phyloP scores from a whole-genome alignment of 2,113 vertebrate genomes.

The Cettia cetti region DNA sequence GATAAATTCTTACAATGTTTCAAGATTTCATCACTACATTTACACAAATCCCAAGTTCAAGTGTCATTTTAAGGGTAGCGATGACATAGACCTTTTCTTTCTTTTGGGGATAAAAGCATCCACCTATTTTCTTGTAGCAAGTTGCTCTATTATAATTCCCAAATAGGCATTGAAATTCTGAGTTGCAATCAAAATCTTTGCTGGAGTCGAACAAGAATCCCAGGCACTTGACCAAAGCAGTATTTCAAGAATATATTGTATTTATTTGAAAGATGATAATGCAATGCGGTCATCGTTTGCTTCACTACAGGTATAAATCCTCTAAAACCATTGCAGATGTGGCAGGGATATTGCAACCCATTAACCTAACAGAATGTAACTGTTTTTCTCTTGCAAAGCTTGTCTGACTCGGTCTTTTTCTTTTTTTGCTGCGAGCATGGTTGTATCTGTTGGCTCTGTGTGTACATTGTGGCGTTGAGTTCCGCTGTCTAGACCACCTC shows the following conservation, averaged over 20 bases:
- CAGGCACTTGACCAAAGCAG: conserved; percentile 42
- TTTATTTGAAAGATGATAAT: conserved; percentile 63
- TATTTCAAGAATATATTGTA: conserved; percentile 55
- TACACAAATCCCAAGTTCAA: background rate
- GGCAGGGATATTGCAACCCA: conserved; percentile 61
- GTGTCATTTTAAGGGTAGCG: background rate
- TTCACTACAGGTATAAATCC: conserved; percentile 61
- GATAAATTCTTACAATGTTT: background rate
- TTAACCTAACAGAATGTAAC: conserved; percentile 56
- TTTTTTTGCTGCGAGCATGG: background rate
- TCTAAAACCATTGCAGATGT: conserved; percentile 59
- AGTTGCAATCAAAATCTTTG: background rate
- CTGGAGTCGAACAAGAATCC: background rate
- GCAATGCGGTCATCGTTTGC: conserved; percentile 54
- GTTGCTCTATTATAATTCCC: background rate
- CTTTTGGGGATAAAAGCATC: background rate
- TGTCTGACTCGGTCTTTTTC: background rate
- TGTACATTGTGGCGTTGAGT: background rate
- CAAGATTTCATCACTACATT: background rate
- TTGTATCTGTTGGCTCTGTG: background rate
- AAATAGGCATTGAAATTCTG: background rate
- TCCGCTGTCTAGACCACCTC: conserved; percentile 14
- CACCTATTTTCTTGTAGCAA: background rate
- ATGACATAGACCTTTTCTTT: background rate
- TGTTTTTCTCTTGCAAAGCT: conserved; percentile 46